phyloP scores from a whole-genome alignment of 2,888 invertebrate genomes.

The Sesamia inferens region DNA sequence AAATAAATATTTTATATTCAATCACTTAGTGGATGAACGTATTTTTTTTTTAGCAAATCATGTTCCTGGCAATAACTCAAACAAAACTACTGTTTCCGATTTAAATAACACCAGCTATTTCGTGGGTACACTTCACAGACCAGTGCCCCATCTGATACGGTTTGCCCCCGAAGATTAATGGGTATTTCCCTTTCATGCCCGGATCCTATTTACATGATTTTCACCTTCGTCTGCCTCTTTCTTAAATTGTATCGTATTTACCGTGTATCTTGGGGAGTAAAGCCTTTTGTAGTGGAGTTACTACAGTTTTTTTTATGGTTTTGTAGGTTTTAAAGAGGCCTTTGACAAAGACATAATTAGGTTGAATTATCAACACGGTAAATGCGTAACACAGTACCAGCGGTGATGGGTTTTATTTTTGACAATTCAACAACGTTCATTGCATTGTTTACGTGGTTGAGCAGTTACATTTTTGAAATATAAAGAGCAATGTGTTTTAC shows the following conservation, averaged over 20 bases:
- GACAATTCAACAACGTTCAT: too few species aligned
- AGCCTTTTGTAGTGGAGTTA: conserved; percentile 8
- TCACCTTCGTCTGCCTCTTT: conserved; percentile 22
- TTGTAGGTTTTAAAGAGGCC: neutral
- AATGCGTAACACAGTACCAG: too few species aligned
- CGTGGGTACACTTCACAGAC: conserved; percentile 5
- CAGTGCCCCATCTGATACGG: conserved; percentile 27
- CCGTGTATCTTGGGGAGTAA: neutral
- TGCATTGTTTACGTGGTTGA: too few species aligned
- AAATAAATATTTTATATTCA: neutral
- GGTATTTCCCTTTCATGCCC: conserved; percentile 21
- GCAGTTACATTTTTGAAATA: too few species aligned
- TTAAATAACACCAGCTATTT: conserved; percentile 33
- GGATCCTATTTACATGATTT: conserved; percentile 47
- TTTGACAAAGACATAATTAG: too few species aligned
- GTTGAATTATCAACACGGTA: too few species aligned
- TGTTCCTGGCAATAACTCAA: too few species aligned
- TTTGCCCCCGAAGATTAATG: conserved; percentile 33
- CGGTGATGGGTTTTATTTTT: too few species aligned
- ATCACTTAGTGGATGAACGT: neutral
- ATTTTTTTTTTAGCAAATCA: too few species aligned
- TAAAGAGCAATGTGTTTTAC: too few species aligned
- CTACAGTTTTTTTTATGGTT: neutral
- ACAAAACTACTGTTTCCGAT: neutral
- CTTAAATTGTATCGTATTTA: conserved; percentile 32